phyloP scores from a whole-genome alignment of 2,888 invertebrate genomes.

The Parnassius orleans region DNA sequence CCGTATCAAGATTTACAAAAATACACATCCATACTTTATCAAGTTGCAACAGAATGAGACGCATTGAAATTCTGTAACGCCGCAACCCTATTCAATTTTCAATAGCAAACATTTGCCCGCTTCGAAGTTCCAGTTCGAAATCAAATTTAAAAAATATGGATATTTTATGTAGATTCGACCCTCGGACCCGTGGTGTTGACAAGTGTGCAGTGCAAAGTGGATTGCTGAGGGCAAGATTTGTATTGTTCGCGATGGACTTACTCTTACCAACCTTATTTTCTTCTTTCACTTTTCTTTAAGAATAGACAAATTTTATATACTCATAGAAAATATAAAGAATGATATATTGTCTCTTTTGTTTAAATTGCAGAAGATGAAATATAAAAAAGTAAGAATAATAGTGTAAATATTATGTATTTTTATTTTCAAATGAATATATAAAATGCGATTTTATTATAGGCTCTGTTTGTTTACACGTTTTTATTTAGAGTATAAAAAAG shows the following conservation, averaged over 20 bases:
- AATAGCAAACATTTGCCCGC: conserved; percentile 78
- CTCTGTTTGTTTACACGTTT: too few relatives aligned
- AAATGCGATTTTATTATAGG: too few relatives aligned
- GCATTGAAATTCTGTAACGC: conserved; percentile 74
- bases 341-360: too few relatives aligned
- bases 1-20: conserved; percentile 25
- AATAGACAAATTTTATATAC: too few relatives aligned
- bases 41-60: conserved; percentile 35
- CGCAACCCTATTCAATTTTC: conserved; percentile 72
- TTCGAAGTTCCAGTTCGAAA: conserved; percentile 58
- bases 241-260: conserved; percentile 52
- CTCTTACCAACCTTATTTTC: conserved; percentile 39
- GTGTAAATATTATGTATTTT: too few relatives aligned
- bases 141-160: conserved; percentile 78
- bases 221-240: conserved; percentile 49
- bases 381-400: too few relatives aligned
- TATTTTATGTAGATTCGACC: conserved; percentile 71
- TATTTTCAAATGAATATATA: too few relatives aligned
- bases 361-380: too few relatives aligned
- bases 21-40: conserved; percentile 11
- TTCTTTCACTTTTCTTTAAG: conserved; percentile 33
- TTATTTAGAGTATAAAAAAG: too few relatives aligned
- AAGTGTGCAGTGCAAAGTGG: conserved; percentile 53
- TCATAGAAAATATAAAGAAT: too few relatives aligned
- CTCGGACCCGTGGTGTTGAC: conserved; percentile 67